phyloP scores from a whole-genome alignment of 2,113 vertebrate genomes.

The Hypanus sabinus region DNA sequence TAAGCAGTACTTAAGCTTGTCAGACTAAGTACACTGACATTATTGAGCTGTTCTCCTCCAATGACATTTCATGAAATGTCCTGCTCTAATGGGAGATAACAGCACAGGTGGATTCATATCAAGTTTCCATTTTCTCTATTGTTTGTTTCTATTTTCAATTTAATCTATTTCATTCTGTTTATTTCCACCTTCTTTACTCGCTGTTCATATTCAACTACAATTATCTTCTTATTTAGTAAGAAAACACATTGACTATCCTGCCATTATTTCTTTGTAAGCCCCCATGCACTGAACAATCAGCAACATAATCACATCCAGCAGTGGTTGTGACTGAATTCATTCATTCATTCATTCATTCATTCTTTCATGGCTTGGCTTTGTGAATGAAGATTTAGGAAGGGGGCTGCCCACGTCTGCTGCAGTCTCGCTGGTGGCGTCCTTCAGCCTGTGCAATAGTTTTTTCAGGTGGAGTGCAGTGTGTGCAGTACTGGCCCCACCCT shows the following conservation, averaged over 20 bases:
- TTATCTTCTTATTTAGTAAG: neutral
- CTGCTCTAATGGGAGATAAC: neutral
- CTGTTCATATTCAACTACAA: neutral
- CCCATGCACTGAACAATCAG: neutral
- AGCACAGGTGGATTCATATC: neutral
- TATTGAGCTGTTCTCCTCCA: conserved; percentile 22
- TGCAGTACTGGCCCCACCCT: no score
- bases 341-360: no score
- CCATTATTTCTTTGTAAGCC: neutral
- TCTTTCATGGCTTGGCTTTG: no score
- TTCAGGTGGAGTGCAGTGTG: no score
- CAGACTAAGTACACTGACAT: conserved; percentile 29
- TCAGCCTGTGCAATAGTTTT: no score
- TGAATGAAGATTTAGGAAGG: no score
- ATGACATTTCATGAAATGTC: conserved; percentile 14
- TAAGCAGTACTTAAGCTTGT: neutral
- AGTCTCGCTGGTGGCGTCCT: no score
- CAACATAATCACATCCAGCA: neutral
- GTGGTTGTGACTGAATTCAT: neutral
- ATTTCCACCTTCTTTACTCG: neutral
- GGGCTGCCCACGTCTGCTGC: no score
- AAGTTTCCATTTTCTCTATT: neutral
- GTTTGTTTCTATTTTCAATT: neutral
- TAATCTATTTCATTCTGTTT: neutral
- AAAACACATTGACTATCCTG: neutral